Conservation (phyloP, 1,140 invertebrate genomes). For the Drosophila repleta region DNA sequence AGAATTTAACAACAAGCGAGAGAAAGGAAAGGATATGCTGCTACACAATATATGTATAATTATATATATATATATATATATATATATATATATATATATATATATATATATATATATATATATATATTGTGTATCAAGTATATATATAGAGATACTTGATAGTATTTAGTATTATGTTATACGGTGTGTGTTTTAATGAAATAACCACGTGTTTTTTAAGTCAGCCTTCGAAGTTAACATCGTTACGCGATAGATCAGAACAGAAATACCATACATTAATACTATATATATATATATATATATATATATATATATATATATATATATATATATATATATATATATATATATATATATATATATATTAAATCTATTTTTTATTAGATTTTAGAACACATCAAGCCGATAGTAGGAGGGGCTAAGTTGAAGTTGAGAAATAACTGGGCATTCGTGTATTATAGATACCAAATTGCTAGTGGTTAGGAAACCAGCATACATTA, state of each 20-base stretch:
- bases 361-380: slow-evolving; percentile 32
- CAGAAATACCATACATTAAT: slow-evolving; percentile 22
- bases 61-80: background rate
- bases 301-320: slow-evolving; percentile 22
- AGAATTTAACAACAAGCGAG: slow-evolving; percentile 29
- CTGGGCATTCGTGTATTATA: slow-evolving; percentile 48
- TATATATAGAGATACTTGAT: slow-evolving; percentile 14
- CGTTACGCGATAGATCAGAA: slow-evolving; percentile 32
- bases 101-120: slow-evolving; percentile 14
- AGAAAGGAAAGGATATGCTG: background rate
- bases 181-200: slow-evolving; percentile 27
- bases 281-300: slow-evolving; percentile 10
- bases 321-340: slow-evolving; percentile 1
- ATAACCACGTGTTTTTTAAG: slow-evolving; percentile 30
- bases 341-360: slow-evolving; percentile 22
- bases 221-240: slow-evolving; percentile 46
- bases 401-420: background rate
- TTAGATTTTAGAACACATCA: slow-evolving; percentile 36
- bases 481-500: slow-evolving; percentile 29
- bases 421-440: background rate
- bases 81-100: background rate
- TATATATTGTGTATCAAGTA: background rate
- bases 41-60: background rate
- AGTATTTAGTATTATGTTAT: slow-evolving; percentile 33
- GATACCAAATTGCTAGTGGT: slow-evolving; percentile 39